phyloP scores from a whole-genome alignment of 2,797 vertebrate species.

The Hoplostethus atlanticus region DNA sequence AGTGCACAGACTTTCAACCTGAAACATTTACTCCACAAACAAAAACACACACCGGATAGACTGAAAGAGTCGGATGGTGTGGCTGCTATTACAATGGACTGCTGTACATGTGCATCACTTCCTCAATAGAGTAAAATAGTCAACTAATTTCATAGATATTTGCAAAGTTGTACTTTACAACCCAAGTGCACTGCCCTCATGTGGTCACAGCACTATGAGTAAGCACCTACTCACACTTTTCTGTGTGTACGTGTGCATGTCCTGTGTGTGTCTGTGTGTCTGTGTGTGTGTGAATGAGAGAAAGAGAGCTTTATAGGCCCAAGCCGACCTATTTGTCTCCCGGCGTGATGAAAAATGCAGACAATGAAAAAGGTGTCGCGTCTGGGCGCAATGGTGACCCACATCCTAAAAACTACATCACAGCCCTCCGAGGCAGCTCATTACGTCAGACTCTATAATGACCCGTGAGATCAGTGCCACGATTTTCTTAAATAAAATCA shows the following conservation, averaged over 20 bases:
- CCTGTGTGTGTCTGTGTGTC: not conserved
- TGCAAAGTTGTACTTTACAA: conserved; percentile 41
- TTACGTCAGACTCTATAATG: conserved; percentile 76
- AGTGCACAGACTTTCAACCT: not conserved
- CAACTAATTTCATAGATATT: conserved; percentile 27
- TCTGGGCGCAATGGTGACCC: conserved; percentile 75
- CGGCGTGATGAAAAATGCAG: conserved; percentile 43
- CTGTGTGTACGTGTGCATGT: conserved; percentile 3
- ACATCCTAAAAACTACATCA: conserved; percentile 62
- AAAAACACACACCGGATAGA: not conserved
- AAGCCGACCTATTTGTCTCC: conserved; percentile 46
- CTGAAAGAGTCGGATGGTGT: not conserved
- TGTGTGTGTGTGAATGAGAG: not conserved
- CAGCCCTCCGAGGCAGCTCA: conserved; percentile 54
- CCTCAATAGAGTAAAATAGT: not conserved
- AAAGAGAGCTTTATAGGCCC: conserved; percentile 1
- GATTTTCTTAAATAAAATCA: not conserved
- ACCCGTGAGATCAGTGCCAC: conserved; percentile 19
- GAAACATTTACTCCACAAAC: not conserved
- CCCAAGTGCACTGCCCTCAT: conserved; percentile 74
- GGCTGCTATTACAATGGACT: not conserved
- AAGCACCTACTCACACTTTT: conserved; percentile 14
- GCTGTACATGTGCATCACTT: not conserved
- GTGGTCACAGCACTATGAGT: conserved; percentile 60
- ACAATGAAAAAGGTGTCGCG: conserved; percentile 47